Base-by-base conservation (phyloP, 2,113 vertebrate species). In the Arothron firmamentum region DNA sequence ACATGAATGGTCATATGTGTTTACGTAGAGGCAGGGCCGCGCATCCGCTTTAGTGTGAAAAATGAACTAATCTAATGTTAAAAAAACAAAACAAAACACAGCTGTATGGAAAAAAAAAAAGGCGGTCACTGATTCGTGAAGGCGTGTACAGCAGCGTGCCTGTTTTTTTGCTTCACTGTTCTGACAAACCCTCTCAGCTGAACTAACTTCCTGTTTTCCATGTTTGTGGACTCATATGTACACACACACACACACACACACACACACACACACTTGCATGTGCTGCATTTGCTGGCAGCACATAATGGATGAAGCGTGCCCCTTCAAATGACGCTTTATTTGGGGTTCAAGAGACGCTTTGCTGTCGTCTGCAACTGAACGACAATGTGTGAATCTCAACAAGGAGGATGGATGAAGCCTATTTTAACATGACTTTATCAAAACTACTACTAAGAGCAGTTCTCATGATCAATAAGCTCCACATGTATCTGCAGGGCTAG, bases 351-450 rank as follows among this genome's bases (percentile, higher is more conserved):
- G 21, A 23, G 21, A 23, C 21, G 21, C 21, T 23, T 3, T 70
- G 56, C 59, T 38, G 56, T 70, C n/a, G 71, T 63, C 28, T 15
- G 49, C 25, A 12, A 21, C 42, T 63, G 65, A 72, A 23, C 13
- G 56, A 52, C 61, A 52, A 2, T 42, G 65, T 66, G 70, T 45
- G 65, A 46, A 47, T 12, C 28, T 73, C 56, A 66, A 63, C 72
- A 62, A 12, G 72, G 54, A 58, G 77, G 68, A 69, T 18, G 63
- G 55, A 61, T 14, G 41, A 74, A 78, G 60, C 53, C 59, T 46
- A 12, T 80, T 85, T 84, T 76, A 67, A 80, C 68, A 53, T 71
- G 76, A 72, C 65, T 83, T 83, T 64, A 74, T 80, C 34, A 38
- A 38, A 9, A 9, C 34, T 11, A 38, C 34, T 10, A 31, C 28